Conservation (phyloP, 2,113 vertebrate genomes). For the Numenius arquata region DNA sequence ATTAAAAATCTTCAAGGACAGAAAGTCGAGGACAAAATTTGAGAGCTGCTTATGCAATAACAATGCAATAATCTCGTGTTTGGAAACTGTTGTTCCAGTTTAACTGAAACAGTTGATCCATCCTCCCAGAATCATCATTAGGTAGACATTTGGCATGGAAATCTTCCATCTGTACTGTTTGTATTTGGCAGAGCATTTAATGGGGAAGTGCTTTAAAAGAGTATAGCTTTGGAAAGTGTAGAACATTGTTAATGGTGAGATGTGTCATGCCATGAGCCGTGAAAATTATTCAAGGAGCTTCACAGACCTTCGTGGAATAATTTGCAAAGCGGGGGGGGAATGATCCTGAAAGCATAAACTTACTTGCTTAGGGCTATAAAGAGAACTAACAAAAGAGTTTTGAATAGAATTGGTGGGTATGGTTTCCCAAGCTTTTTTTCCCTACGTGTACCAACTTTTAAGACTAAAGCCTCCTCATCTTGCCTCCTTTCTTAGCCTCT, state of each 20-base stretch:
- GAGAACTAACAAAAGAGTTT: neutral
- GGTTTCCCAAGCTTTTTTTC: neutral
- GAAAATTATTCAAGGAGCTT: constrained; percentile 35
- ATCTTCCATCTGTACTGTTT: neutral
- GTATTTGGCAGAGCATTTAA: neutral
- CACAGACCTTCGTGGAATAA: constrained; percentile 17
- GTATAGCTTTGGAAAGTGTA: neutral
- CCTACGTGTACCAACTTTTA: neutral
- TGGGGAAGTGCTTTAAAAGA: neutral
- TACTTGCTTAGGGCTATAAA: neutral
- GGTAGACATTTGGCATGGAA: constrained; percentile 14
- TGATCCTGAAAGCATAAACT: neutral
- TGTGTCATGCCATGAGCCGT: neutral
- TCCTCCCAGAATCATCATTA: neutral
- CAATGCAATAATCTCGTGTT: neutral
- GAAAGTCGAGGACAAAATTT: neutral
- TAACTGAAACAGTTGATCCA: neutral
- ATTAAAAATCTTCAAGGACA: neutral
- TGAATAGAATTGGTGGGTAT: neutral
- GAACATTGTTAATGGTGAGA: neutral
- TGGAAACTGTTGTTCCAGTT: neutral
- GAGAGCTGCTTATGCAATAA: neutral
- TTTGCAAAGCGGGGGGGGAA: neutral
- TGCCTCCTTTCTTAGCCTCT: neutral
- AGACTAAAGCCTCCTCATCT: neutral